Conservation (phyloP, 2,113 vertebrate species). For the Sporophila hypoxantha region DNA sequence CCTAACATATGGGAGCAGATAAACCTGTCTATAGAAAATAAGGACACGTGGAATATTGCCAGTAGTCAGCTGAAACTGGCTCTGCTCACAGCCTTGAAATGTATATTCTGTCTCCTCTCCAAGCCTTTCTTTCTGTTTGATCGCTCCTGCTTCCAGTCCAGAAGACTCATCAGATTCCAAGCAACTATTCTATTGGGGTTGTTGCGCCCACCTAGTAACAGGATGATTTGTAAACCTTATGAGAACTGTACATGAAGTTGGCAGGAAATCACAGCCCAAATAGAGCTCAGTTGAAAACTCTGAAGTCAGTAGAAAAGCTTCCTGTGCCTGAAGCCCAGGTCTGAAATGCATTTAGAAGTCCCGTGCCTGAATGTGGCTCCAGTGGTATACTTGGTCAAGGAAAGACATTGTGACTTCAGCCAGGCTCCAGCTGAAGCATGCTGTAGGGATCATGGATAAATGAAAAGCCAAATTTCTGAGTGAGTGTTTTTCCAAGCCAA, state of each 20-base stretch:
- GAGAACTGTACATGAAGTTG: background rate
- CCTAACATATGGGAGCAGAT: constrained; percentile 31
- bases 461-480: constrained; percentile 14
- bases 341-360: background rate
- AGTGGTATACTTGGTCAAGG: background rate
- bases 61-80: constrained; percentile 15
- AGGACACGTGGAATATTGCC: background rate
- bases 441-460: background rate
- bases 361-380: background rate
- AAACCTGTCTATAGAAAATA: constrained; percentile 44
- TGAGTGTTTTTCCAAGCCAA: constrained; percentile 29
- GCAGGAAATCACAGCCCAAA: background rate
- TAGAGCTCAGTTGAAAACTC: background rate
- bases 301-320: background rate
- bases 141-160: background rate
- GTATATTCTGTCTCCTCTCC: background rate
- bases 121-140: background rate
- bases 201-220: background rate
- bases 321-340: background rate
- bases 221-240: constrained; percentile 15
- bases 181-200: background rate
- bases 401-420: constrained; percentile 3
- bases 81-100: constrained; percentile 6
- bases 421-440: constrained; percentile 6
- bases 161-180: background rate